Evolutionary conservation across 2,113 vertebrate genomes (phyloP), one percentile per base, ranked within the genome.

Genomic region (Excalfactoria chinensis): DNA sequence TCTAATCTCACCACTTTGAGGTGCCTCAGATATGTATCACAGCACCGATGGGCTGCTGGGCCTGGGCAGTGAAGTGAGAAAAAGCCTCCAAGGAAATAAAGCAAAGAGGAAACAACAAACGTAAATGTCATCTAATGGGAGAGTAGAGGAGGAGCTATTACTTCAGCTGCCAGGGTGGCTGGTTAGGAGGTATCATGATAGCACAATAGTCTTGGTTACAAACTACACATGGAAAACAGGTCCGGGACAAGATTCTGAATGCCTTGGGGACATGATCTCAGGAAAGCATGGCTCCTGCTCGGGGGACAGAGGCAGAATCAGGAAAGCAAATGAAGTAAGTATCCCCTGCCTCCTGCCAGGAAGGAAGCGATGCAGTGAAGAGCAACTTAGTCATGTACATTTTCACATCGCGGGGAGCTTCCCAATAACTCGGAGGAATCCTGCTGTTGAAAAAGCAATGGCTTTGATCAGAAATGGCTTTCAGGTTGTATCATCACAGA

Each of bases 1-100:
- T 62, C 44, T 93, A 70, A 96, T 95, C 71, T 60, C 53, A 16
- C 1, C 8, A 37, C 41, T 90, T 72, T 72, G 58, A 69, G 32
- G 30, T 21, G 32, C 58, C 77, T 85, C 2, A 2, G 26, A 44
- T 53, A 35, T 1, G 1, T 15, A 18, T n/a, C 6, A 0, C 22
- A 37, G 56, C 35, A 58, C 9, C 72, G 84, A 48, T 7, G 40
- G 59, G 69, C 7, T 68, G 59, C 11, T 71, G 73, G 62, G 68
- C 75, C 26, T 35, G 64, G 19, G 20, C 43, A 90, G 22, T 4
- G 12, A 91, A 34, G 34, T 58, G 69, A 83, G 63, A 28, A 40
- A 79, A 40, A 82, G 66, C 53, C 26, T 79, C 59, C 59, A 58
- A 41, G 0, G 3, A 78, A 30, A 79, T 46, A 64, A 55, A 85